Base-by-base conservation (phyloP, 1,140 invertebrate genomes). In the Mycetomoellerius zeteki region DNA sequence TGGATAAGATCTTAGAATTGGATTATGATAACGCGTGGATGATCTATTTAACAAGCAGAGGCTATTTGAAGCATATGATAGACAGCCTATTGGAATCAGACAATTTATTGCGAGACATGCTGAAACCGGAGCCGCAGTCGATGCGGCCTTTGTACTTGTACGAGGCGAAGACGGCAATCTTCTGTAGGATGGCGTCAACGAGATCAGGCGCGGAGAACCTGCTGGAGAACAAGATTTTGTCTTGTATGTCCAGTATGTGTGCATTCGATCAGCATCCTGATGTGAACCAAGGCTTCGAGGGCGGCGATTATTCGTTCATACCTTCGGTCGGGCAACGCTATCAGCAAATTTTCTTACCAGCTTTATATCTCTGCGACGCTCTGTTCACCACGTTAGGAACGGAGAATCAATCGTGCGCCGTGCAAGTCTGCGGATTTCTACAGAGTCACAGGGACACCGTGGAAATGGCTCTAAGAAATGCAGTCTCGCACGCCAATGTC, bases 151-250 rank as follows among this genome's bases (percentile, higher is more conserved):
- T 99, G 0, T 99, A 98, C 95, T 96, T 99, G 1, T 99, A 98
- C 95, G 98, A 98, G 93, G 97, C 98, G 0, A 98, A 98, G 94
- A 97, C 99, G 97, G 96, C 98, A 71, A 96, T 98, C 77, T 96
- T 99, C 19, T 96, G 97, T 10, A 96, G 97, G 90, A 96, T 99
- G 86, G 97, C 98, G 0, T 96, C 97, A 21, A 97, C 96, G 0
- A 95, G 96, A 82, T 92, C 96, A 33, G 98, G 98, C 10, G 98
- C 98, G 0, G 97, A 97, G 90, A 96, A 97, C 21, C 92, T 99
- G 8, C 91, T 99, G 12, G 96, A 97, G 87, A 97, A 97, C 92
- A 97, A 97, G 54, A 95, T 97, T 2, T 95, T 99, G 67, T 96
- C 96, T 0, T 96, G 97, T 81, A 95, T 99, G 14, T 97, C 98